Evolutionary conservation across 2,113 vertebrate genomes (phyloP), one percentile per base, ranked within the genome.

Genomic region (Xiphophorus maculatus): DNA sequence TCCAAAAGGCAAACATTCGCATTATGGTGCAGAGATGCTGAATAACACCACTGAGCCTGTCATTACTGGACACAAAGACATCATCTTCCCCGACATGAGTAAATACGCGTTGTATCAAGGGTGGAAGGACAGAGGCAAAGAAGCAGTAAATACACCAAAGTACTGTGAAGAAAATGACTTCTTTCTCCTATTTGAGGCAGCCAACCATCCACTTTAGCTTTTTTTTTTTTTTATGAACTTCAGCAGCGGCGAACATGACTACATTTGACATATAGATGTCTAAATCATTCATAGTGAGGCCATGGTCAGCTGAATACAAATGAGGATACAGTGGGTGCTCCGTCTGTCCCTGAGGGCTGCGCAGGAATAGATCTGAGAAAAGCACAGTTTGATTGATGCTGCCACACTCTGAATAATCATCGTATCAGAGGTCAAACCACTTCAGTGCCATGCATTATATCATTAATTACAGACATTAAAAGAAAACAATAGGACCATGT

Each of bases 401-500:
- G 94, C 93, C 95, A 95, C 95, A 93, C 93, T 88, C 94, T 96
- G 96, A 97, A 94, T 97, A 98, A 98, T 96, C 96, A 97, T 95
- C 88, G 93, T 96, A 96, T 97, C 96, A 97, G 88, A 91, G 91
- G 96, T 97, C 96, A 98, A 96, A 95, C 96, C 95, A 96, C 96
- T 97, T 96, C 96, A 96, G 96, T 77, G 74, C 93, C 92, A 95
- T 90, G 93, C 93, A 93, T 96, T 97, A 96, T 96, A 96, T 97
- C 97, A 97, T 97, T 98, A 97, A 98, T 98, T 97, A 97, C 96
- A 96, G 95, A 95, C 95, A 95, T 96, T 96, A 95, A 94, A 37
- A 37, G 10, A 94, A 93, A 95, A 94, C 96, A 94, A 96, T 95
- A 95, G 94, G 95, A 97, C 95, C 94, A 92, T 93, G 94, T 94